A percentile compares a stretch with the other conserved stretches of the same genome.
Conservation (phyloP, 2,113 vertebrate species). For the Corvus cornix region DNA sequence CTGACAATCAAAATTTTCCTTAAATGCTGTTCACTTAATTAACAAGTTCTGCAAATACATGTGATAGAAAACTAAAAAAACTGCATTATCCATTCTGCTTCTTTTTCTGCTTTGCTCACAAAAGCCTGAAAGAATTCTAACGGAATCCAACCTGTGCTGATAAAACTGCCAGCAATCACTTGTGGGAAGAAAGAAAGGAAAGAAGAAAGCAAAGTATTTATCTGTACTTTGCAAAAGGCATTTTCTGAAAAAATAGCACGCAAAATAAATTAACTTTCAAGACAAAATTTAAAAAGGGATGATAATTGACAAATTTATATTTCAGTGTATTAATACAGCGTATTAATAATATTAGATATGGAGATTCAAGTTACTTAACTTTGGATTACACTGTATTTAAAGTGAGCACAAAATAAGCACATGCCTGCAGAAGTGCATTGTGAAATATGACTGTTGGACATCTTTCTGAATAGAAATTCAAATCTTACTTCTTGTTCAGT, state of each 20-base stretch:
- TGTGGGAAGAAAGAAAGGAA: background rate
- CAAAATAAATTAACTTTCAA: background rate
- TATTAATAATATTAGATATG: background rate
- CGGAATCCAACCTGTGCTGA: background rate
- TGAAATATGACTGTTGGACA: background rate
- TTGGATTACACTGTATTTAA: background rate
- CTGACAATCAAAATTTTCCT: background rate
- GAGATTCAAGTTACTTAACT: background rate
- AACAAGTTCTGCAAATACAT: background rate
- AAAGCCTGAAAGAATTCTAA: background rate
- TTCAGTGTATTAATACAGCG: background rate
- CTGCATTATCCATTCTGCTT: background rate
- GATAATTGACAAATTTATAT: background rate
- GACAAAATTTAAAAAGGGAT: background rate
- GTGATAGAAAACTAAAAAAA: background rate
- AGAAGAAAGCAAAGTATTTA: background rate
- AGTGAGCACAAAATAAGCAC: background rate
- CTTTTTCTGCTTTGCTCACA: background rate
- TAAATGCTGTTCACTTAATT: background rate
- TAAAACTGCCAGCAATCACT: background rate
- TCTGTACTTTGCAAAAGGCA: background rate
- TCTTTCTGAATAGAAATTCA: background rate
- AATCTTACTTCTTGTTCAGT: background rate
- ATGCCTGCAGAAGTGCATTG: background rate
- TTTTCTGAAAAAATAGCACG: background rate